phyloP scores from a whole-genome alignment of 2,797 vertebrate species.

The Epinephelus coioides region DNA sequence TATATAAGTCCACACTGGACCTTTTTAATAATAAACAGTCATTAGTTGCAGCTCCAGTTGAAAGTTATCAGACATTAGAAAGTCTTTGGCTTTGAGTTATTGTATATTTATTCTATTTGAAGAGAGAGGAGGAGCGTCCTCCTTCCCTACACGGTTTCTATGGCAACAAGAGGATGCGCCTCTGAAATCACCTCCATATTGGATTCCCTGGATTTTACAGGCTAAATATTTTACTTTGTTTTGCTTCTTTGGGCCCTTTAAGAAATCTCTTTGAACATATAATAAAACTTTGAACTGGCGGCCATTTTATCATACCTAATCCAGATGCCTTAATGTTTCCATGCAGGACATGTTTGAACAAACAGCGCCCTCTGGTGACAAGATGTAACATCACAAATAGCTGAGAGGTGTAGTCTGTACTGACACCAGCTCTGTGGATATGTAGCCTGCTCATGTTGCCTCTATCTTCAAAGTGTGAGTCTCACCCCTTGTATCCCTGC shows the following conservation, averaged over 20 bases:
- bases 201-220: no score
- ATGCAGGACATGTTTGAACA: not conserved
- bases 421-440: no score
- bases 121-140: no score
- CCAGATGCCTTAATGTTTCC: not conserved
- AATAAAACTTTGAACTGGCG: no score
- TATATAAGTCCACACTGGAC: no score
- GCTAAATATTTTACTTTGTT: no score
- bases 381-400: accelerated
- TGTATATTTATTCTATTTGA: not conserved
- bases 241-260: no score
- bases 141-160: slow-evolving; percentile 12
- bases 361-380: slow-evolving; percentile 49
- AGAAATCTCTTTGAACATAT: no score
- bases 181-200: not conserved
- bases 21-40: not conserved
- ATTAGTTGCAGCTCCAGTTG: no score
- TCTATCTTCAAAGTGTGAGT: not conserved
- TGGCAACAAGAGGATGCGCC: slow-evolving; percentile 11
- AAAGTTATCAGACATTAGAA: not conserved
- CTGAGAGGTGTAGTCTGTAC: not conserved
- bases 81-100: not conserved
- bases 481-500: slow-evolving; percentile 90
- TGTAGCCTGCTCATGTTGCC: not conserved
- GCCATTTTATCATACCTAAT: slow-evolving; percentile 21